Base-by-base conservation (phyloP, 2,797 vertebrate species). In the Denticeps clupeoides region DNA sequence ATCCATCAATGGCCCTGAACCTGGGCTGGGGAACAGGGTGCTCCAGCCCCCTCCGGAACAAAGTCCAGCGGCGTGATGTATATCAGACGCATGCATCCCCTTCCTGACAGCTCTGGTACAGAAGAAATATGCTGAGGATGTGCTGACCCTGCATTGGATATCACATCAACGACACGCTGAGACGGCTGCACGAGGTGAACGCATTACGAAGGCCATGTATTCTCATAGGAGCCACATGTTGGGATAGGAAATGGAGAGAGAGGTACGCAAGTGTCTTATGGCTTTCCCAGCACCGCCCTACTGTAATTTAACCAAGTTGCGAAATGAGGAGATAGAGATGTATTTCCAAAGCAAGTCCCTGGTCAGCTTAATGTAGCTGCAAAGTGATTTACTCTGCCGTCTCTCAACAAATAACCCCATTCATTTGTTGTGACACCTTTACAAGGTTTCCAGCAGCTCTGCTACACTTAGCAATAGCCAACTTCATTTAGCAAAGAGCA, bases 1-100 rank as follows among this genome's bases (percentile, higher is more conserved):
- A 68, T 70, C 63, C 59, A 66, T 64, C 68, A 68, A 52, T 46
- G 47, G 56, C 52, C 19, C 56, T 48, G n/a, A n/a, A n/a, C n/a
- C n/a, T n/a, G n/a, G n/a, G n/a, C n/a, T n/a, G 12, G 26, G 37
- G 46, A 40, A 21, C 31, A 4, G 1, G n/a, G 27, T 29, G 24
- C 16, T 12, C 18, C 23, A 42, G 33, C 33, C 27, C 18, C 35
- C 21, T 42, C 60, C n/a, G 41, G 32, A 56, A 58, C 42, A 58
- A 53, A 57, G 49, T 38, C 24, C 25, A 45, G 35, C 40, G 28
- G 38, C 28, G 45, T 63, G 56, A 67, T 58, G 63, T 51, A 70
- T 44, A 51, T 45, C 45, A 23, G 45, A 63, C 59, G 49, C 33
- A 41, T 31, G 22, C 25, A 49, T 48, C 49, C 47, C 50, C 32